Evolutionary conservation across 2,113 vertebrate species (phyloP).

Genomic region (Scartelaos histophorus): DNA sequence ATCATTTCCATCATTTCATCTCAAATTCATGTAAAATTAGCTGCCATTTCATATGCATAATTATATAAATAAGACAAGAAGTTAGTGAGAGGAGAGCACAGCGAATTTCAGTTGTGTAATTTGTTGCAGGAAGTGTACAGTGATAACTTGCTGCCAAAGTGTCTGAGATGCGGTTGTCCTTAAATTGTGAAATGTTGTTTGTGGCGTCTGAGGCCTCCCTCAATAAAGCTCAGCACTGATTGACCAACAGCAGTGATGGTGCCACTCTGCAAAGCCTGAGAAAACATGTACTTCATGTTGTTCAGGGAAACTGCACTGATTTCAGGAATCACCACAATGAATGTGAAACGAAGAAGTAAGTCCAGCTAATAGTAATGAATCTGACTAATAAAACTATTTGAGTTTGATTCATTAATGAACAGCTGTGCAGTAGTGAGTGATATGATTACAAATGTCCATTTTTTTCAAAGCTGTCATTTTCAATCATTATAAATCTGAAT

Average conservation of each 20-base stretch:
- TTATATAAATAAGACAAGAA: too few relatives aligned
- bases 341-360: slow-evolving; percentile 35
- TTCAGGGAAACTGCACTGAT: slow-evolving; percentile 36
- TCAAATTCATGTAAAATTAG: too few relatives aligned
- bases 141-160: slow-evolving; percentile 40
- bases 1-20: too few relatives aligned
- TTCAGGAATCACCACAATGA: slow-evolving; percentile 34
- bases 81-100: too few relatives aligned
- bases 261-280: slow-evolving; percentile 26
- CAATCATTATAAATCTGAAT: too few relatives aligned
- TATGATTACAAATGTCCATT: background rate
- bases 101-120: too few relatives aligned
- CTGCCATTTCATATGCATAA: too few relatives aligned
- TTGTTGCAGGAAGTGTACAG: slow-evolving; percentile 10
- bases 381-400: background rate
- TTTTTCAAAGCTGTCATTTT: background rate
- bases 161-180: slow-evolving; percentile 66
- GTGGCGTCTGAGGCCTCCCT: slow-evolving; percentile 68
- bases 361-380: background rate
- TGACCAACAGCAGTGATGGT: slow-evolving; percentile 52
- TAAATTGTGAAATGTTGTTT: slow-evolving; percentile 68
- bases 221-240: slow-evolving; percentile 55
- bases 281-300: background rate
- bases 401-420: background rate
- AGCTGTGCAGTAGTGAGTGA: background rate